Conservation (phyloP, 2,797 vertebrate species). For the Falco concolor region DNA sequence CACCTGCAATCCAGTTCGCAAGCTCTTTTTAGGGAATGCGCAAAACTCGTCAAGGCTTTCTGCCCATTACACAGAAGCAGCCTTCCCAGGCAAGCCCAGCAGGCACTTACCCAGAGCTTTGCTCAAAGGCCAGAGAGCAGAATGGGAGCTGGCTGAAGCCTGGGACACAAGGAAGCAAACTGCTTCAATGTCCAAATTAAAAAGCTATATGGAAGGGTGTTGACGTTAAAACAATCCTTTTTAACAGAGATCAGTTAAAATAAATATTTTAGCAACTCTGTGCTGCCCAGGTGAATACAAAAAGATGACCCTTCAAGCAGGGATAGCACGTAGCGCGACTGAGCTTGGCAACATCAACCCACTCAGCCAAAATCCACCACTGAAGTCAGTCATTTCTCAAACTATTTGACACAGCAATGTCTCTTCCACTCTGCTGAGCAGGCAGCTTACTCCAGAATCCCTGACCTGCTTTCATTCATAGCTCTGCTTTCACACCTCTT, state of each 20-base stretch:
- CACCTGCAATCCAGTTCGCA: background rate
- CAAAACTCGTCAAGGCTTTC: background rate
- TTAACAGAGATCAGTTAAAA: background rate
- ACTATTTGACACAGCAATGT: background rate
- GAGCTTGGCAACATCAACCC: background rate
- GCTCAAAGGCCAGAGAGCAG: background rate
- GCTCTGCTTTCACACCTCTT: background rate
- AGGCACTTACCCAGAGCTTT: background rate
- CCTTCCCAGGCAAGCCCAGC: background rate
- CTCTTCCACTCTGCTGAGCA: background rate
- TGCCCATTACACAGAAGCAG: background rate
- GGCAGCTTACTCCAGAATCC: background rate
- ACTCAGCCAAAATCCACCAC: background rate
- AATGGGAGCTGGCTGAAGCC: accelerated
- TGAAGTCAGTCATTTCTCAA: background rate
- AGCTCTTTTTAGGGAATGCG: background rate
- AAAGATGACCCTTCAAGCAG: background rate
- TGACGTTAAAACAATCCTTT: background rate
- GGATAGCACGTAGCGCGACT: accelerated
- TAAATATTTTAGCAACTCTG: background rate
- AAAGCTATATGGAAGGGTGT: background rate
- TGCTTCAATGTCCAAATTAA: background rate
- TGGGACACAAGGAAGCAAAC: background rate
- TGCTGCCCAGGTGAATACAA: background rate
- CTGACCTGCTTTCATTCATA: background rate